phyloP scores from a whole-genome alignment of 2,888 invertebrate genomes.

The Drosophila eohydei region DNA sequence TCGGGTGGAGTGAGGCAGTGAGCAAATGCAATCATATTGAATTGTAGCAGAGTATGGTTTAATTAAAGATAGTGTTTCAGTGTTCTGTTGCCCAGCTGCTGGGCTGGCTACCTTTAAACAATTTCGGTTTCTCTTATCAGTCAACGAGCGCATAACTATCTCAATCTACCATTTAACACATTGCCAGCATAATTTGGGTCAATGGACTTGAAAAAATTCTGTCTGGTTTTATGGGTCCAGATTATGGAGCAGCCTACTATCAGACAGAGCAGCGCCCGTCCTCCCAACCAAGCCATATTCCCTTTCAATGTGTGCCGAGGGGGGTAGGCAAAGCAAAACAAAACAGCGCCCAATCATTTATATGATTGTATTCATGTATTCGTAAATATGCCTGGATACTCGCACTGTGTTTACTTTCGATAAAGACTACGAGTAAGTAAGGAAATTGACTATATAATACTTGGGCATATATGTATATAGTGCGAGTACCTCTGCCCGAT shows the following conservation, averaged over 20 bases:
- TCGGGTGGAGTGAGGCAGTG: not conserved
- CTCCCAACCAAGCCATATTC: not conserved
- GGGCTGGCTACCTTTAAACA: conserved; percentile 32
- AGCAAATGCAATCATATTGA: conserved; percentile 32
- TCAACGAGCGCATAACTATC: conserved; percentile 55
- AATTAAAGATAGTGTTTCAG: conserved; percentile 44
- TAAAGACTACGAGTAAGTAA: conserved; percentile 59
- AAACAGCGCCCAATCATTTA: conserved; percentile 55
- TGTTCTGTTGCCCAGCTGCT: conserved; percentile 4
- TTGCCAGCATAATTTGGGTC: conserved; percentile 65
- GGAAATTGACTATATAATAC: conserved; percentile 68
- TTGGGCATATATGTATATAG: conserved; percentile 19
- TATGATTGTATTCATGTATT: conserved; percentile 35
- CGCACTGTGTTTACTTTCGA: conserved; percentile 71
- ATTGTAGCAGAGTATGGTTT: conserved; percentile 27
- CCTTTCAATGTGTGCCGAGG: not conserved
- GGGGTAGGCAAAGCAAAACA: conserved; percentile 26
- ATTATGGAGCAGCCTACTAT: conserved; percentile 38
- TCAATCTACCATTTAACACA: conserved; percentile 56
- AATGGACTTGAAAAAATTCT: conserved; percentile 67
- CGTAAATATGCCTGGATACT: conserved; percentile 20
- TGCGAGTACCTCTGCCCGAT: conserved; percentile 21
- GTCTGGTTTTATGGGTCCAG: conserved; percentile 40
- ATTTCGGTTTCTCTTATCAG: conserved; percentile 57
- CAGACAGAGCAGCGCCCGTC: conserved; percentile 8